Conservation (phyloP, 2,888 invertebrate genomes). For the Heliconius ethilla region DNA sequence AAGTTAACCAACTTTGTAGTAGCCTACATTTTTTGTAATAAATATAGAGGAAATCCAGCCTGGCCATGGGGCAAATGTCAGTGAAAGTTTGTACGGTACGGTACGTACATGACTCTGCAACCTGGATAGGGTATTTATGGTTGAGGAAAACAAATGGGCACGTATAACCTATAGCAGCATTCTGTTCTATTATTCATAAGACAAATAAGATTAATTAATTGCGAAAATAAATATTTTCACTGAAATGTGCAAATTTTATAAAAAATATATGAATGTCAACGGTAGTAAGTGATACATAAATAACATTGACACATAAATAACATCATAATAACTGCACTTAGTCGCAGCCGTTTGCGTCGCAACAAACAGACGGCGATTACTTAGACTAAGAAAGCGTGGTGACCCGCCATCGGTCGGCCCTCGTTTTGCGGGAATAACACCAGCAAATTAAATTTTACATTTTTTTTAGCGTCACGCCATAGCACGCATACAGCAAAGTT, state of each 20-base stretch:
- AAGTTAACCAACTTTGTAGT: not conserved
- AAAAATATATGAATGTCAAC: conserved; percentile 7
- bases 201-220: not conserved
- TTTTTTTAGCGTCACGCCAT: conserved; percentile 3
- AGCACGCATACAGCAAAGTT: too few relatives aligned
- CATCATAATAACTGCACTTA: conserved; percentile 52
- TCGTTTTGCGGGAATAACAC: conserved; percentile 33
- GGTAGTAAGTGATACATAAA: conserved; percentile 41
- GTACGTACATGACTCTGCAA: conserved; percentile 41
- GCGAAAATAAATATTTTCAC: not conserved
- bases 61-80: conserved; percentile 44
- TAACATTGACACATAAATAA: conserved; percentile 46
- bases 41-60: conserved; percentile 19
- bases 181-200: not conserved
- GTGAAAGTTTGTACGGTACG: conserved; percentile 47
- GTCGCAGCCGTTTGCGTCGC: conserved; percentile 49
- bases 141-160: not conserved
- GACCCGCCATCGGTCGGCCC: conserved; percentile 50
- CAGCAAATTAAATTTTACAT: conserved; percentile 35
- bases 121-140: conserved; percentile 25
- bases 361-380: conserved; percentile 53
- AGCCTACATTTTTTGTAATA: conserved; percentile 9
- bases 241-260: not conserved
- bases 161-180: not conserved
- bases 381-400: conserved; percentile 61